Conservation (phyloP, 2,113 vertebrate genomes). For the Hippocampus mohnikei region DNA sequence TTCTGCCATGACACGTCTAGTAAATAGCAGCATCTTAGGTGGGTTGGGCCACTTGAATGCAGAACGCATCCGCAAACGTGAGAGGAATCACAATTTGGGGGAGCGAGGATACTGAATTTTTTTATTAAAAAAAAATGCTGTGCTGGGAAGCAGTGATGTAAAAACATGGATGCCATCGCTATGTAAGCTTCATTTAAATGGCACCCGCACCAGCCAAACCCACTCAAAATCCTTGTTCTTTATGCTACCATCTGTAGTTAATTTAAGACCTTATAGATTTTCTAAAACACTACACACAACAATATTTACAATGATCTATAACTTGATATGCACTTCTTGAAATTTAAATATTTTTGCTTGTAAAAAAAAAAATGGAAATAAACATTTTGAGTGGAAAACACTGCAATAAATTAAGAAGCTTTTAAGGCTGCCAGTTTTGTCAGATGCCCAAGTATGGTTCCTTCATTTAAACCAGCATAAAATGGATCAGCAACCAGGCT, state of each 20-base stretch:
- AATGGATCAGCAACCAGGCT: conserved; percentile 55
- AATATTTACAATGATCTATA: conserved; percentile 68
- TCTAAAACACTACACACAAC: conserved; percentile 67
- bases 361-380: conserved; percentile 60
- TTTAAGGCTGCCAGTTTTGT: conserved; percentile 75
- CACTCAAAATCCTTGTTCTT: conserved; percentile 58
- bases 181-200: conserved; percentile 55
- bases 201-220: conserved; percentile 53
- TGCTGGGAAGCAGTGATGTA: conserved; percentile 53
- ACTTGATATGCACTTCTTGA: conserved; percentile 62
- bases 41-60: conserved; percentile 16
- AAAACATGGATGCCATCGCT: conserved; percentile 50
- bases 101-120: conserved; percentile 1
- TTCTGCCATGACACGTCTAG: conserved; percentile 5
- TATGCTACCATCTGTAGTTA: conserved; percentile 56
- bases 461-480: conserved; percentile 70
- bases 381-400: conserved; percentile 61
- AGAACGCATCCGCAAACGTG: conserved; percentile 21
- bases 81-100: conserved; percentile 36
- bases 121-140: conserved; percentile 22
- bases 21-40: conserved; percentile 10
- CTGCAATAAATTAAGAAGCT: conserved; percentile 70
- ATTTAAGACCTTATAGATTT: conserved; percentile 62
- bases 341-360: conserved; percentile 71
- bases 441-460: conserved; percentile 47